Percentiles rank a stretch among this genome's conserved stretches.
Conservation (phyloP, 2,797 vertebrate genomes). For the Carcharodon carcharias region DNA sequence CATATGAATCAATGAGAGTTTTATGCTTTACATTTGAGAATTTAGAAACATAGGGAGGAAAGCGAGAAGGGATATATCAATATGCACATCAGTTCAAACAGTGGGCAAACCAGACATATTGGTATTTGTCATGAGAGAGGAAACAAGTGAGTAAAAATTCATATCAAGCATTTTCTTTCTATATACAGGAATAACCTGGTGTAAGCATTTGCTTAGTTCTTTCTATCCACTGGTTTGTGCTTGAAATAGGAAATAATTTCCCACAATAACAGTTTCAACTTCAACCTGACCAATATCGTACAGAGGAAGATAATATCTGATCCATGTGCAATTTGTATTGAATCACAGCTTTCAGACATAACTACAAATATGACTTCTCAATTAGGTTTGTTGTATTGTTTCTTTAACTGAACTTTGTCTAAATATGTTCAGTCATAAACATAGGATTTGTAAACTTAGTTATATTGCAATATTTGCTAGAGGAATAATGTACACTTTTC, state of each 20-base stretch:
- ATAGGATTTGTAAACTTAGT: background rate
- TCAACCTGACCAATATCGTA: background rate
- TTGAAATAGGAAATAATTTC: constrained; percentile 1
- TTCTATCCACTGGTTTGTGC: background rate
- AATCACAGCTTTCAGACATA: constrained; percentile 19
- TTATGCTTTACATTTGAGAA: background rate
- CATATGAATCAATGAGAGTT: background rate
- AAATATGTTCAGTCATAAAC: background rate
- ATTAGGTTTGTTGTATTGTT: background rate
- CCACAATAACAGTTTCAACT: background rate
- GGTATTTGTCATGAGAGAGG: background rate
- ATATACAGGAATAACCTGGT: background rate
- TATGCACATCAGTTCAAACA: background rate
- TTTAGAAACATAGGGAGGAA: background rate
- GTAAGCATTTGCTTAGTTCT: background rate
- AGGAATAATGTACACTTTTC: constrained; percentile 18
- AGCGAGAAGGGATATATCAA: background rate
- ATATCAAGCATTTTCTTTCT: background rate
- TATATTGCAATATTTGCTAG: background rate
- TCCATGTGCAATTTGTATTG: constrained; percentile 7
- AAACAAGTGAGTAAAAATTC: background rate
- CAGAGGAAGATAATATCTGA: background rate
- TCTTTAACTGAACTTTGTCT: background rate
- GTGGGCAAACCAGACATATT: background rate
- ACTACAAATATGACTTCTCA: background rate